phyloP scores from a whole-genome alignment of 2,113 vertebrate species.

The Seriola dumerili region DNA sequence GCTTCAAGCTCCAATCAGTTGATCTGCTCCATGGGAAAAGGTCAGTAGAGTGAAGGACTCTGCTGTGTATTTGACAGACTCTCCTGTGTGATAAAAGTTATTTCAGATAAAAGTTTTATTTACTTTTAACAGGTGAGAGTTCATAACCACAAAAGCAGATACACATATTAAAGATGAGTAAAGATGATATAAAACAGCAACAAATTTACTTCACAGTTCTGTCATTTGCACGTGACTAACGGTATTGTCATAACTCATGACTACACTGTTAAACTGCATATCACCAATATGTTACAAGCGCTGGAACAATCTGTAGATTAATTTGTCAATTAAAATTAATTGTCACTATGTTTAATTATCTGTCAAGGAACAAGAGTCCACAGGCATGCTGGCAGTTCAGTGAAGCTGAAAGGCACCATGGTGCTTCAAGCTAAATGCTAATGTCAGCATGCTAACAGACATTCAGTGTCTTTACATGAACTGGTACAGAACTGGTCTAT shows the following conservation, averaged over 20 bases:
- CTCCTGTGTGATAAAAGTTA: not conserved
- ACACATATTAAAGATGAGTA: too few relatives aligned
- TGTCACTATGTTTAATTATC: not conserved
- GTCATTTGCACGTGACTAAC: not conserved
- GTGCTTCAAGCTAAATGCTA: not conserved
- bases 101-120: not conserved
- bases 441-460: not conserved
- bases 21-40: conserved; percentile 18
- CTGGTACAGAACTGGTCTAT: not conserved
- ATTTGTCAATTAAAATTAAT: not conserved
- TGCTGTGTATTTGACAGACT: not conserved
- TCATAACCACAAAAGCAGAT: not conserved
- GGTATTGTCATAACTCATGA: too few relatives aligned
- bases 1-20: not conserved
- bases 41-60: conserved; percentile 10
- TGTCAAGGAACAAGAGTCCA: not conserved
- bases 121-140: not conserved
- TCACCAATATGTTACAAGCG: not conserved
- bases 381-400: not conserved
- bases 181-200: not conserved
- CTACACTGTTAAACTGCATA: not conserved
- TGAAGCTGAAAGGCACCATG: too few relatives aligned
- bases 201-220: not conserved
- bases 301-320: not conserved
- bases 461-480: conserved; percentile 4